Conservation (phyloP, 2,113 vertebrate genomes). For the Ictidomys tridecemlineatus region DNA sequence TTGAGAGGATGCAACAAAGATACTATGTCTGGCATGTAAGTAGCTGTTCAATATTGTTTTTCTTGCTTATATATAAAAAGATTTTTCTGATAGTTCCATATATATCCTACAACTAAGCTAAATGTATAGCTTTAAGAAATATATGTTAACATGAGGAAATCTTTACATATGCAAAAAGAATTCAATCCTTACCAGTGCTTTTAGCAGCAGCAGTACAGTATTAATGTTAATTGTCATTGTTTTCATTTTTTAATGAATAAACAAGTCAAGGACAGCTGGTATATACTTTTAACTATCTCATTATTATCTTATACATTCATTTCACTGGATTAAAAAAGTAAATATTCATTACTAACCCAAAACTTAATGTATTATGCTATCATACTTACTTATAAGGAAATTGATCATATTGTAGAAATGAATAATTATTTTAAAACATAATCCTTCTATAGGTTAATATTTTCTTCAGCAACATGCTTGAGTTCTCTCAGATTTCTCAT, state of each 20-base stretch:
- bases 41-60: neutral
- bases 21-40: neutral
- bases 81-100: neutral
- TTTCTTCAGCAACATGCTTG: slow-evolving; percentile 7
- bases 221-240: neutral
- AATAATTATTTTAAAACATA: slow-evolving; percentile 27
- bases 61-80: neutral
- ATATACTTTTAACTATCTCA: neutral
- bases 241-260: neutral
- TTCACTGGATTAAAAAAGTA: slow-evolving; percentile 38
- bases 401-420: slow-evolving; percentile 3
- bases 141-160: neutral
- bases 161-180: neutral
- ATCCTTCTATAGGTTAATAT: slow-evolving; percentile 32
- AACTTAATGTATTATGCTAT: neutral
- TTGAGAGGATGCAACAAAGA: slow-evolving; percentile 17
- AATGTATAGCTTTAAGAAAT: neutral
- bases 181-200: neutral
- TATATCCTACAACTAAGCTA: neutral
- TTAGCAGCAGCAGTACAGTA: neutral
- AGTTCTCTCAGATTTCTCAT: slow-evolving; percentile 34
- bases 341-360: neutral
- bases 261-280: neutral
- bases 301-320: slow-evolving; percentile 1
- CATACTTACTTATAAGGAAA: neutral